These are phyloP conservation scores for Pinctada fucata DNA, from an alignment of 2,888 invertebrate species.

Conservation along the genomic window DNA sequence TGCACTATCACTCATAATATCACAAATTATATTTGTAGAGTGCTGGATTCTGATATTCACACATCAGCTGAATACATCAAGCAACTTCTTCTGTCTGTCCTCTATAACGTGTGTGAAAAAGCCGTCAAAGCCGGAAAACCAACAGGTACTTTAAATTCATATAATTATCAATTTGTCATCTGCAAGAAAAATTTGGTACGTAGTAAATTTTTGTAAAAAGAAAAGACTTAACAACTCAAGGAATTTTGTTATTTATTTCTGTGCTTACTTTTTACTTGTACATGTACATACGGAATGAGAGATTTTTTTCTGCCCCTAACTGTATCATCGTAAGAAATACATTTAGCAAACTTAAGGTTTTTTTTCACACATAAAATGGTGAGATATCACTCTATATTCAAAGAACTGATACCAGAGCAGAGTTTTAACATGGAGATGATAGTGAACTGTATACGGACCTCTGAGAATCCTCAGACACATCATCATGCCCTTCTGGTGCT, in stretches of 20 bases:
- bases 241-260: not conserved
- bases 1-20: too few relatives aligned
- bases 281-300: too few relatives aligned
- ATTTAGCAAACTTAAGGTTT: not conserved
- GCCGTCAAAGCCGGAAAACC: not conserved
- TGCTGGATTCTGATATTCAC: conserved; percentile 84
- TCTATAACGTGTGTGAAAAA: conserved; percentile 76
- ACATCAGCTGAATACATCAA: conserved; percentile 86
- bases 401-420: conserved; percentile 31
- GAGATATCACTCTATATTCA: too few relatives aligned
- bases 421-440: conserved; percentile 83
- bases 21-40: conserved; percentile 74
- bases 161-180: not conserved
- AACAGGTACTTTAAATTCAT: not conserved
- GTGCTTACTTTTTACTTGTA: not conserved
- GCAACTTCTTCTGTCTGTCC: conserved; percentile 84
- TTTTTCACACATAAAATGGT: not conserved
- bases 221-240: not conserved
- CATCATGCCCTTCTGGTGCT: conserved; percentile 93
- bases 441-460: conserved; percentile 92
- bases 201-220: not conserved
- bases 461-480: conserved; percentile 96
- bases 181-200: not conserved
- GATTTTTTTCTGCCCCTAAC: too few relatives aligned
- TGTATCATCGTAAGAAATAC: not conserved